phyloP scores from a whole-genome alignment of 1,140 invertebrate species.

The Dryas iulia region DNA sequence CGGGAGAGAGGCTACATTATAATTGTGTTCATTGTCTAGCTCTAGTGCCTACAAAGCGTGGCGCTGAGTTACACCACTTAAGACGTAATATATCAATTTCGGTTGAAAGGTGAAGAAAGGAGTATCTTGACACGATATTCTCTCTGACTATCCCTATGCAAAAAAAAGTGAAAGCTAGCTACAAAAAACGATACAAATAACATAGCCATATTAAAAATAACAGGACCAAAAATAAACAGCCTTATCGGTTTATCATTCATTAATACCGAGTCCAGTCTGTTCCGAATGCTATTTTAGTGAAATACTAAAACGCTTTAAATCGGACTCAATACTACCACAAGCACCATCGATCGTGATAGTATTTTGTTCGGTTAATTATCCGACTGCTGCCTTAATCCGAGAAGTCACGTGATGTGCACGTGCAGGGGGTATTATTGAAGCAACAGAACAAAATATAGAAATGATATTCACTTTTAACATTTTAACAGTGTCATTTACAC shows the following conservation, averaged over 20 bases:
- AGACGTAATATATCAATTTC: too few species aligned
- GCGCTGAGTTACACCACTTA: too few species aligned
- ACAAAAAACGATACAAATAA: too few species aligned
- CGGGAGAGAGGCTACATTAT: too few species aligned
- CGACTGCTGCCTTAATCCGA: conserved; percentile 65
- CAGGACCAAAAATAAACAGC: not conserved
- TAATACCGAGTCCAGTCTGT: not conserved
- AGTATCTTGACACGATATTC: too few species aligned
- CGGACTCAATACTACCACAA: conserved; percentile 8
- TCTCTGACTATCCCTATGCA: too few species aligned
- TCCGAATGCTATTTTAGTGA: not conserved
- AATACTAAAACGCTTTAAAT: conserved; percentile 13
- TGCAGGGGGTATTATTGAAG: conserved; percentile 25
- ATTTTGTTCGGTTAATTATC: conserved; percentile 77
- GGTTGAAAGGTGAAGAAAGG: too few species aligned
- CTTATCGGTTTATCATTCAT: not conserved
- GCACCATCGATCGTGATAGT: conserved; percentile 41
- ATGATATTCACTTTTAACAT: not conserved
- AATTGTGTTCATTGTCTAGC: too few species aligned
- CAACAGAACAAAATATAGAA: conserved; percentile 9
- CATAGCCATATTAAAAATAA: too few species aligned
- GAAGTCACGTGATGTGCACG: conserved; percentile 72
- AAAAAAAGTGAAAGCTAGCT: too few species aligned
- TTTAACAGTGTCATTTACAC: too few species aligned
- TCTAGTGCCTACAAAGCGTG: too few species aligned